Evolutionary conservation across 2,797 vertebrate genomes (phyloP), one percentile per base, ranked within the genome.

Genomic region (Ficedula albicollis): DNA sequence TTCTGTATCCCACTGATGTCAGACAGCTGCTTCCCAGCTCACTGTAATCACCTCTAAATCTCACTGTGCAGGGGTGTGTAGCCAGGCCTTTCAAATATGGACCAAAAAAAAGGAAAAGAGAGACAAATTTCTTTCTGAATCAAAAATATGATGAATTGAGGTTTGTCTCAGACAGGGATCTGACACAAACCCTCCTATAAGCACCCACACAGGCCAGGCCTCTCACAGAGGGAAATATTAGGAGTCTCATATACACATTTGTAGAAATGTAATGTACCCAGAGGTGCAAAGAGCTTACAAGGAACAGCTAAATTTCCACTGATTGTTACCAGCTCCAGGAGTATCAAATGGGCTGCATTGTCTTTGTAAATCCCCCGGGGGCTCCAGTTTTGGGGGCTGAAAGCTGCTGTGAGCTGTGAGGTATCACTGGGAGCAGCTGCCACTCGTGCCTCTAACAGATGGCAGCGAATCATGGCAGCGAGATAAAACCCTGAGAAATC

Each of bases 391-490:
- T 46, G 59, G 79, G 55, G 85, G 41, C 78, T 67, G 44, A 64
- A 77, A 83, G 63, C 21, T 3, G 0, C 39, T 46, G 70, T 0
- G 55, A 93, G 77, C 62, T 43, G 54, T 4, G 32, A 90, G 58
- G 72, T 49, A 81, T 36, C 67, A 13, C 60, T 2, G 5, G 66
- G 75, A 94, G 58, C 91, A 95, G 76, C 91, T 87, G 84, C 78
- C 86, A 32, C 16, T 56, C 70, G 75, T 77, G 75, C 66, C 66
- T 68, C 78, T 92, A 72, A 52, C 90, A 92, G 87, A 88, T 93
- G 79, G 96, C 83, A 84, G 49, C 27, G 58, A 94, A 85, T 81
- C 90, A 95, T 38, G 87, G 78, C 84, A 85, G 48, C 5, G 25
- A 67, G 66, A 89, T 29, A 44, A 89, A 94, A 4, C 82, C 66